Percentiles rank a stretch among this genome's conserved stretches.
Evolutionary conservation across 2,888 invertebrate species (phyloP).

Genomic region (Minunthozetes semirufus): DNA sequence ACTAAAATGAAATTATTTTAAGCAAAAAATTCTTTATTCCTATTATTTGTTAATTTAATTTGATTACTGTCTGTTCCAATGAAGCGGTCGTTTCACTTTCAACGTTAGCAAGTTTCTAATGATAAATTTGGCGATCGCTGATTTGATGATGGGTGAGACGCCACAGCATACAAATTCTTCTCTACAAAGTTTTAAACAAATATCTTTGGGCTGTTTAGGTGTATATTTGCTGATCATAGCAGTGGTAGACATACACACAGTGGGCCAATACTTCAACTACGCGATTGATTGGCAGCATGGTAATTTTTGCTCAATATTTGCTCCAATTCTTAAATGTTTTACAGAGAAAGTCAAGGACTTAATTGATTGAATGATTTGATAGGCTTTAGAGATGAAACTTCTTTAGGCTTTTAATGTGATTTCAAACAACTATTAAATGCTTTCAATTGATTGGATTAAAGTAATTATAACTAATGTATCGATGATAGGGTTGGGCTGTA

Average conservation of each 20-base stretch:
- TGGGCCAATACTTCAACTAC: constrained; percentile 79
- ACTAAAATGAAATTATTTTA: too few species aligned
- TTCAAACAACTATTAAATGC: background rate
- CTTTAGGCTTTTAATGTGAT: background rate
- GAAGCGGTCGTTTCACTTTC: constrained; percentile 44
- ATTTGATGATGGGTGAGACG: constrained; percentile 65
- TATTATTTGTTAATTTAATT: background rate
- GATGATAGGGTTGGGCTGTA: constrained; percentile 59
- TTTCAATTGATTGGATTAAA: background rate
- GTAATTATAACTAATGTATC: background rate
- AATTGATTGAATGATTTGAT: background rate
- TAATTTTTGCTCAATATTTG: constrained; percentile 44
- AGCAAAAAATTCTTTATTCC: too few species aligned
- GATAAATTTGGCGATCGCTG: constrained; percentile 77
- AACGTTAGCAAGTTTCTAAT: constrained; percentile 65
- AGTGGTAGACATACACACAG: constrained; percentile 71
- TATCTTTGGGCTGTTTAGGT: constrained; percentile 46
- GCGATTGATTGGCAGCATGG: constrained; percentile 84
- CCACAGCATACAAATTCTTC: constrained; percentile 41
- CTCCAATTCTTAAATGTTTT: background rate
- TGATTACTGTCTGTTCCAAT: background rate
- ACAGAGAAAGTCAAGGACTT: background rate
- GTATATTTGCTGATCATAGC: constrained; percentile 75
- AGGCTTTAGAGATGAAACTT: too few species aligned
- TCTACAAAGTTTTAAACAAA: background rate